These are phyloP conservation scores for Carapus acus DNA, from an alignment of 2,797 vertebrate genomes.

Conservation along the genomic window DNA sequence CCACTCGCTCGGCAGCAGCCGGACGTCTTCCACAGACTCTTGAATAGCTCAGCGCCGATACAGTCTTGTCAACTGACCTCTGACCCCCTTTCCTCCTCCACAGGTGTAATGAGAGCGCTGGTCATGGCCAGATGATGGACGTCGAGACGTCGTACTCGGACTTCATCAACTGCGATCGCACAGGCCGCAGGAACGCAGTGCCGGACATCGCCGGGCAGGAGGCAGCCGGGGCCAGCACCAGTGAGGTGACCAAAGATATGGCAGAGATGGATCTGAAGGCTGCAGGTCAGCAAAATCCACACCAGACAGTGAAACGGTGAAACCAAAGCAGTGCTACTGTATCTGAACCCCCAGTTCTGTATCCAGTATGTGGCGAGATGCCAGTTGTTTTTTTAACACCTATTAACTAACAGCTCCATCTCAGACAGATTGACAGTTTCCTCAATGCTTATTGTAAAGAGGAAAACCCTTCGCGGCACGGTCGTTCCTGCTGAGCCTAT, in stretches of 20 bases:
- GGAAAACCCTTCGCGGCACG: slow-evolving; percentile 8
- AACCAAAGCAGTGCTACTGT: background rate
- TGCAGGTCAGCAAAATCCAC: slow-evolving; percentile 59
- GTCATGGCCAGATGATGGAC: slow-evolving; percentile 92
- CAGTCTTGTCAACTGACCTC: slow-evolving; percentile 17
- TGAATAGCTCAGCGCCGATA: slow-evolving; percentile 6
- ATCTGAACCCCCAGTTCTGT: slow-evolving; percentile 10
- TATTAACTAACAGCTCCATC: background rate
- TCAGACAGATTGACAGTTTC: slow-evolving; percentile 4
- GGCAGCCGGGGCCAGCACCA: slow-evolving; percentile 66
- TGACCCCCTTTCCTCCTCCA: background rate
- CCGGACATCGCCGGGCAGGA: slow-evolving; percentile 84
- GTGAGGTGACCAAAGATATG: slow-evolving; percentile 83
- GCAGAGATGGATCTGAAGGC: slow-evolving; percentile 77
- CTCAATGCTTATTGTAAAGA: background rate
- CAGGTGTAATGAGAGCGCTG: slow-evolving; percentile 74
- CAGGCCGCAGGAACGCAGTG: slow-evolving; percentile 93
- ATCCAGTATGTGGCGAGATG: too few species aligned
- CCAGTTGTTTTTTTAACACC: too few species aligned
- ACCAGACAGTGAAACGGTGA: background rate
- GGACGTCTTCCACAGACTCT: slow-evolving; percentile 7
- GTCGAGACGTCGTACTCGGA: slow-evolving; percentile 92
- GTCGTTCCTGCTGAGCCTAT: slow-evolving; percentile 3
- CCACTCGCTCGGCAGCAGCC: slow-evolving; percentile 2
- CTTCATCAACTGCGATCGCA: slow-evolving; percentile 93